Evolutionary conservation across 2,888 invertebrate genomes (phyloP).

Genomic region (Acleris holmiana): DNA sequence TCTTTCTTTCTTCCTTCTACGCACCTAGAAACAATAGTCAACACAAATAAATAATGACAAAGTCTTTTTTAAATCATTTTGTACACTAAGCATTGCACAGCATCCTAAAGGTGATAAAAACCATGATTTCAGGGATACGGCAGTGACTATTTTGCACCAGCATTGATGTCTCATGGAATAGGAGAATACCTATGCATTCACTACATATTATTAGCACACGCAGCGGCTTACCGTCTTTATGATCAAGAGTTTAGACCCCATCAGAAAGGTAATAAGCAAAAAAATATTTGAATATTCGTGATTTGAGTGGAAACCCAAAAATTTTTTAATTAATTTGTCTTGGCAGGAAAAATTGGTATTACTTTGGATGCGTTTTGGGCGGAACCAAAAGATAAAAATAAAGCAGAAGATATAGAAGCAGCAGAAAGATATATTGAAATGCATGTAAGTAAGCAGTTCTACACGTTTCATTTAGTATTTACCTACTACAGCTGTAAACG

Average conservation of each 20-base stretch:
- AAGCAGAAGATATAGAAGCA: slow-evolving; percentile 76
- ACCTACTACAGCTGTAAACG: too few relatives aligned
- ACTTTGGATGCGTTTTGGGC: slow-evolving; percentile 83
- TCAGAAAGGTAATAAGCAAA: slow-evolving; percentile 72
- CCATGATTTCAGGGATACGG: slow-evolving; percentile 74
- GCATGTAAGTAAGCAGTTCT: slow-evolving; percentile 66
- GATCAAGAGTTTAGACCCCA: slow-evolving; percentile 78
- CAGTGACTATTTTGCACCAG: slow-evolving; percentile 80
- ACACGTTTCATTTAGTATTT: too few relatives aligned
- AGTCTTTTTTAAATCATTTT: too few relatives aligned
- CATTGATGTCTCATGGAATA: slow-evolving; percentile 70
- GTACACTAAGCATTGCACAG: too few relatives aligned
- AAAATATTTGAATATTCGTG: neutral
- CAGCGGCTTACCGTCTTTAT: slow-evolving; percentile 86
- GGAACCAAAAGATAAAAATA: slow-evolving; percentile 74
- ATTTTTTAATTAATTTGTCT: neutral
- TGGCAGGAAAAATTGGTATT: slow-evolving; percentile 84
- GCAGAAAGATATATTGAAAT: slow-evolving; percentile 83
- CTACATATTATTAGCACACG: slow-evolving; percentile 87
- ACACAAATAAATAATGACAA: too few relatives aligned
- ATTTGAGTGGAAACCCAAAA: too few relatives aligned
- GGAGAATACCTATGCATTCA: slow-evolving; percentile 86
- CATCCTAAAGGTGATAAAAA: too few relatives aligned
- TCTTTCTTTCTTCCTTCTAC: too few relatives aligned
- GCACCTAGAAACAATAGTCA: too few relatives aligned